A percentile compares a stretch with the other conserved stretches of the same genome.
Evolutionary conservation across 2,888 invertebrate species (phyloP).

Genomic region (Ypsolopha sequella): DNA sequence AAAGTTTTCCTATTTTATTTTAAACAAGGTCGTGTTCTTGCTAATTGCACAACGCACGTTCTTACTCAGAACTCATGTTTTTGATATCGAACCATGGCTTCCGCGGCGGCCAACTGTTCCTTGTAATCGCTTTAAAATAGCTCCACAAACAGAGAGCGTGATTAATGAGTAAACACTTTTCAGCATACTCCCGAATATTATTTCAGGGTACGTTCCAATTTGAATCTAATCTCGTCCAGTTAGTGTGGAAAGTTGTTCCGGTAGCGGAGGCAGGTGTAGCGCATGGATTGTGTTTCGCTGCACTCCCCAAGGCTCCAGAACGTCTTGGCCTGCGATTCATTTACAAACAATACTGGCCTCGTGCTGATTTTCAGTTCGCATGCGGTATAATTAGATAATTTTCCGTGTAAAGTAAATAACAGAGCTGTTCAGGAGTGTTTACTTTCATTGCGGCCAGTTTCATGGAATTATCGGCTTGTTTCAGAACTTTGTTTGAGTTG

Average conservation of each 20-base stretch:
- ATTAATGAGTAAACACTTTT: slow-evolving; percentile 61
- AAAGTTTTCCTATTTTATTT: too few relatives aligned
- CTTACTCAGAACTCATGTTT: too few relatives aligned
- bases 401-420: slow-evolving; percentile 41
- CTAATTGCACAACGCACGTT: too few relatives aligned
- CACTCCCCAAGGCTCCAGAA: slow-evolving; percentile 51
- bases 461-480: neutral
- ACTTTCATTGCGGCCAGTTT: slow-evolving; percentile 17
- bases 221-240: neutral
- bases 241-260: slow-evolving; percentile 6
- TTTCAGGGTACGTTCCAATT: neutral
- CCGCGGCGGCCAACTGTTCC: neutral
- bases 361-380: slow-evolving; percentile 50
- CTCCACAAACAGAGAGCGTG: slow-evolving; percentile 65
- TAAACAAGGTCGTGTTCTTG: too few relatives aligned
- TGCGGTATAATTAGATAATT: slow-evolving; percentile 50
- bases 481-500: neutral
- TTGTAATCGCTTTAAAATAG: slow-evolving; percentile 52
- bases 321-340: slow-evolving; percentile 33
- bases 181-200: neutral
- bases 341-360: slow-evolving; percentile 47
- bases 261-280: slow-evolving; percentile 21
- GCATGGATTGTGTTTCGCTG: slow-evolving; percentile 47
- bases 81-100: too few relatives aligned
- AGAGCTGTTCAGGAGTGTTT: slow-evolving; percentile 19